Evolutionary conservation across 2,888 invertebrate genomes (phyloP), one percentile per base, ranked within the genome.

Genomic region (Phortica okadai): DNA sequence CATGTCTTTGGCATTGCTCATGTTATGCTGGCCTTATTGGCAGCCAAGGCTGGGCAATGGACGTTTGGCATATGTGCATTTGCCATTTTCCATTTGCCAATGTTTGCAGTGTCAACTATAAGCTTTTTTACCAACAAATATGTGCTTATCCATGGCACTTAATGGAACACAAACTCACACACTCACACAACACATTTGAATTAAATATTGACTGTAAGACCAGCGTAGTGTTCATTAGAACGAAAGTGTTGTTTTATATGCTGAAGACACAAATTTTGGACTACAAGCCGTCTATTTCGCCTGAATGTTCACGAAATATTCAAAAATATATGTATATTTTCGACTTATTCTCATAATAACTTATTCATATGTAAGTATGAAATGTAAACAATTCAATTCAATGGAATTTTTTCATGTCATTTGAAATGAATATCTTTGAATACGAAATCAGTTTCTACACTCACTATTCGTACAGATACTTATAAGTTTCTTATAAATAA

Each of bases 131-230:
- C 14, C 50, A 50, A 14, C 50, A 50, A 50, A 50, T 14, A 50
- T 50, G 50, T 50, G 50, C 14, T 50, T 6, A 50, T 8, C 50
- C 8, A 50, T 8, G 8, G 14, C 50, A 50, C 50, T 50, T 14
- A 11, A 14, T 50, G 41, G 41, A 6, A 1, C 59, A 59, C 25
- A 25, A 16, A 6, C 16, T 33, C 25, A 14, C 41, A 21, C 4
- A 6, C 8, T n/a, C n/a, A 64, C 11, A 64, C 64, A 21, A 33
- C 41, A 64, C 25, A 62, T 33, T 10, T 21, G 25, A 21, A 62
- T 62, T 25, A 64, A 33, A 64, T 64, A 64, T 64, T 64, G 64
- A 64, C 64, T 25, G 8, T 25, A 21, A 64, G 8, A 64, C 33
- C 21, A 33, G 8, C 41, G 41, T 0, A 6, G 3, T 64, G 5